Evolutionary conservation across 2,113 vertebrate species (phyloP), one percentile per base, ranked within the genome.

Genomic region (Tetrax tetrax): DNA sequence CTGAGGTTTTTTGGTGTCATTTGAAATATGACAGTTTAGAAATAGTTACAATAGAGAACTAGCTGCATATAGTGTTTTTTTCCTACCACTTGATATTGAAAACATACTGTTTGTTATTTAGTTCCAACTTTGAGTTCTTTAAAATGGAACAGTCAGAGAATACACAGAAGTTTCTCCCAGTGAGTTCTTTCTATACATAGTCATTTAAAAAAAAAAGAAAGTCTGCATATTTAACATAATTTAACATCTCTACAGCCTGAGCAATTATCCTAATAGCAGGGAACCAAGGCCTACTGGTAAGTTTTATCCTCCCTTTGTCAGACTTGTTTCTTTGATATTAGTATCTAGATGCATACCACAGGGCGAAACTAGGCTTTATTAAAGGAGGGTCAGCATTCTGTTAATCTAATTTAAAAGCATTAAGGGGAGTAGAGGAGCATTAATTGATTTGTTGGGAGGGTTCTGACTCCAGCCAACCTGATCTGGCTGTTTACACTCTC

Each of bases 361-460:
- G 93, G 54, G 74, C 0, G 16, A 89, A 97, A 83, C 57, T 43
- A 64, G 87, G 17, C 37, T 92, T 93, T 94, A 88, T 96, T 96
- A 97, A 96, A 96, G 84, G 89, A 96, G 85, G 94, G 90, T 94
- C 90, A 93, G 65, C 83, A 69, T 90, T 95, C 82, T 95, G 90
- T 86, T 97, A 96, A 94, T 94, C 96, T 96, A 96, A 96, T 96
- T 97, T 96, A 76, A 95, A 96, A 92, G 83, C 83, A 88, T 95
- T 93, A 92, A 94, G 81, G 94, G 95, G 94, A 95, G 79, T 91
- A 86, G 43, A 88, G 35, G 51, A 96, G 28, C 75, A 68, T 95
- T 96, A 96, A 97, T 95, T 96, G 94, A 94, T 96, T 97, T 96
- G 64, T 83, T 92, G 92, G 83, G 95, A 92, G 93, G 81, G 31